Conservation (phyloP, 1,140 invertebrate genomes). For the Oncopodura yosiiana region DNA sequence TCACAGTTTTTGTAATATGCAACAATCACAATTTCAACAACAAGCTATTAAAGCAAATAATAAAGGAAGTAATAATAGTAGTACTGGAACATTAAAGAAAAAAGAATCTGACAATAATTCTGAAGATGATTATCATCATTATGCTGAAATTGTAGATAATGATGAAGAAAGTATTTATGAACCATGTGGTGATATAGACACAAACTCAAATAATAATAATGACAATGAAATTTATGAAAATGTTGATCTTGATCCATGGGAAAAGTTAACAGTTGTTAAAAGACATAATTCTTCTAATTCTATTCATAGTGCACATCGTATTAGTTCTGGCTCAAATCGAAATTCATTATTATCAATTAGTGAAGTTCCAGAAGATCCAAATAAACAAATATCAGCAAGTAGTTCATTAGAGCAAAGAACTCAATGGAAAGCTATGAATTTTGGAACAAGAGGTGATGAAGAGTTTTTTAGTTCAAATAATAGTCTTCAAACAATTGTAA, state of each 20-base stretch:
- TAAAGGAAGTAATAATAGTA: too few species aligned
- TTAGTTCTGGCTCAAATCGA: background rate
- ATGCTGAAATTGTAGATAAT: conserved; percentile 17
- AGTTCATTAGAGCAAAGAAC: background rate
- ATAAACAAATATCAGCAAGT: background rate
- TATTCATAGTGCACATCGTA: background rate
- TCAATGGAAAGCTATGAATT: conserved; percentile 4
- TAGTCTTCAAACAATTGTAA: background rate
- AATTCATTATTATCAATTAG: conserved; percentile 26
- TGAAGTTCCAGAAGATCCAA: conserved; percentile 18
- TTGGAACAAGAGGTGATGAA: background rate
- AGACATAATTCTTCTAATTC: background rate
- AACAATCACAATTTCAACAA: too few species aligned
- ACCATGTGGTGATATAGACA: conserved; percentile 4
- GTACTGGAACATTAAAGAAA: too few species aligned
- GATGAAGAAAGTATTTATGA: conserved; percentile 9
- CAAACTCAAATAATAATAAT: background rate
- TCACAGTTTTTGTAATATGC: too few species aligned
- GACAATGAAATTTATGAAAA: conserved; percentile 17
- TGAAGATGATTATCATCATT: conserved; percentile 10
- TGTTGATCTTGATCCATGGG: conserved; percentile 6
- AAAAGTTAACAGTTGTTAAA: background rate
- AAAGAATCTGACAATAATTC: too few species aligned
- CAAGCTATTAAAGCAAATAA: too few species aligned
- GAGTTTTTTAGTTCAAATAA: conserved; percentile 8